Base-by-base conservation (phyloP, 2,888 invertebrate species). In the Incurvaria masculella region DNA sequence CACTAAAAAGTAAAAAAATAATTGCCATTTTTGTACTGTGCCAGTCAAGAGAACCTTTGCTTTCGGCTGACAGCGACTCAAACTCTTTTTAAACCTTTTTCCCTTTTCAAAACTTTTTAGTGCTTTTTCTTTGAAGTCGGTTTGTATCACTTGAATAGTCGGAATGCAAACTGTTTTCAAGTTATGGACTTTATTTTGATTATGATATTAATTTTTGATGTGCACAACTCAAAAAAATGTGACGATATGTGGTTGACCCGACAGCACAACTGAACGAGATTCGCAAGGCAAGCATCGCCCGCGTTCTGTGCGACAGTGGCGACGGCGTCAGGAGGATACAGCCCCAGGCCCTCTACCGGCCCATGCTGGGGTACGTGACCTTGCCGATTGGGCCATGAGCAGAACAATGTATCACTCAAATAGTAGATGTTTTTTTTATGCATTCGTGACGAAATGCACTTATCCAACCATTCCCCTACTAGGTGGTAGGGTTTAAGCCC, bases 251-350 rank as follows among this genome's bases (percentile, higher is more conserved):
- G 26, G 39, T 17, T 44, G 2, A 40, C 4, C 3, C 50, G 54
- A 14, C 23, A 72, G 74, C 61, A 54, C 89, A 89, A 84, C 66
- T 89, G 33, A 72, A 67, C 41, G 86, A 87, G 68, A 81, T 91
- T 53, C 79, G 87, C 2, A 87, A 87, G 61, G 68, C 83, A 0
- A 87, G 82, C 52, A 81, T 88, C 55, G 83, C 90, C 0, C 80
- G 88, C 52, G 61, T 90, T 42, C 64, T 90, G 52, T 91, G 91
- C 60, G 87, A 91, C 60, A 89, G 87, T 60, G 83, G 85, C 3
- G 83, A 86, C 58, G 63, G 79, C 46, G 79, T 88, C 45, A 62
- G 67, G 51, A 68, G 75, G 6, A 84, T 88, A 76, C 87, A 87
- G 62, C 79, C 80, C 0, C 68, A 73, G 60, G 84, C 82, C 18